Conservation (phyloP, 2,113 vertebrate species). For the Ranitomeya variabilis region DNA sequence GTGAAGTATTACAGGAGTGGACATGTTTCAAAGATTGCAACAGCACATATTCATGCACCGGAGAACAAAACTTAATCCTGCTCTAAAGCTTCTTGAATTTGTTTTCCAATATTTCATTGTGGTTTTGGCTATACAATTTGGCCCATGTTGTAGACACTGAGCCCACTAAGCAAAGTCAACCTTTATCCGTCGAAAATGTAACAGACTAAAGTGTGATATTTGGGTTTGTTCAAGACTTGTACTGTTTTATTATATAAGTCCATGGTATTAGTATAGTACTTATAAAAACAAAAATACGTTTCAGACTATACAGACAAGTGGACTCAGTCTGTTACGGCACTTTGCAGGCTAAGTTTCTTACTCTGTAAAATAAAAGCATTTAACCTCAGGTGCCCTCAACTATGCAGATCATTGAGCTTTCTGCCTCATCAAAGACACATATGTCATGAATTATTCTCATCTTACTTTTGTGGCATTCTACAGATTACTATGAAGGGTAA, state of each 20-base stretch:
- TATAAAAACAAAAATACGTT: not conserved
- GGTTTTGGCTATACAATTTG: slow-evolving; percentile 24
- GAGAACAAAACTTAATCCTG: slow-evolving; percentile 13
- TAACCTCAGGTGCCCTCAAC: not conserved
- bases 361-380: no score
- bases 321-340: not conserved
- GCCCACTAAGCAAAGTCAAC: slow-evolving; percentile 15
- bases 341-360: not conserved
- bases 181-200: not conserved
- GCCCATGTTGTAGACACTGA: slow-evolving; percentile 1
- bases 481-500: no score
- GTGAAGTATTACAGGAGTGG: not conserved
- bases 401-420: not conserved
- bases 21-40: slow-evolving; percentile 7
- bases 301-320: slow-evolving; percentile 13
- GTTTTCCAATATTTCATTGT: slow-evolving; percentile 37
- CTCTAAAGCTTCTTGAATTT: slow-evolving; percentile 20
- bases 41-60: slow-evolving; percentile 11
- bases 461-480: no score
- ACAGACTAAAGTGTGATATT: slow-evolving; percentile 1
- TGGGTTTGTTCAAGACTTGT: slow-evolving; percentile 20
- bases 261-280: slow-evolving; percentile 6
- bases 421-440: no score
- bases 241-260: slow-evolving; percentile 37
- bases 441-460: no score